These are phyloP conservation scores for Macropus fuliginosus DNA, from an alignment of 2,797 vertebrate species.

Conservation along the genomic window DNA sequence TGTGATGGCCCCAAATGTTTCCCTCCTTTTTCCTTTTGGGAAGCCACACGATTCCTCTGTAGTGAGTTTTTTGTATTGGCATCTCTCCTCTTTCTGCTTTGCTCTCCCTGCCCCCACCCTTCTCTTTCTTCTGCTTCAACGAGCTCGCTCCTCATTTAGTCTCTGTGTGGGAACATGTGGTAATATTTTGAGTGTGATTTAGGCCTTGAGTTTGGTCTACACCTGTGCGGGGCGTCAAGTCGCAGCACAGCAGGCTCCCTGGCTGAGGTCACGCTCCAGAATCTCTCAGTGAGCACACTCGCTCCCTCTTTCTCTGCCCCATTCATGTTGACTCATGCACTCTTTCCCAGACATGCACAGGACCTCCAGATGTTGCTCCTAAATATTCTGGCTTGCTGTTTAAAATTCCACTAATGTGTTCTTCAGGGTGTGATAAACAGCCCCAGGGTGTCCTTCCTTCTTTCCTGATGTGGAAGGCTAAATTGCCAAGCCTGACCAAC, in stretches of 20 bases:
- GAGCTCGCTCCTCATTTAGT: constrained; percentile 57
- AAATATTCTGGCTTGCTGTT: background rate
- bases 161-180: constrained; percentile 80
- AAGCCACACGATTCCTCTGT: constrained; percentile 82
- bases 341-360: accelerated
- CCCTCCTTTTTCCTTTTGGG: constrained; percentile 81
- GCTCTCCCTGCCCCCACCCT: constrained; percentile 41
- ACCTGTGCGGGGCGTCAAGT: constrained; percentile 74
- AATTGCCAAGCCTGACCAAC: background rate
- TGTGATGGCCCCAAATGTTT: constrained; percentile 83
- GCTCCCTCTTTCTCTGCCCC: accelerated
- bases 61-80: constrained; percentile 88
- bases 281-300: accelerated
- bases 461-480: background rate
- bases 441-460: background rate
- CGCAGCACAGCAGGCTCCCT: background rate
- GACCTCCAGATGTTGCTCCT: background rate
- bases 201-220: constrained; percentile 67
- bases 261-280: constrained; percentile 1
- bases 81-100: constrained; percentile 81
- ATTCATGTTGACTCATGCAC: background rate
- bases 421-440: background rate
- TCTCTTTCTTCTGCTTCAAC: background rate
- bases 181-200: constrained; percentile 74
- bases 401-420: background rate